Base-by-base conservation (phyloP, 2,797 vertebrate species). In the Coccyzus lansbergi region DNA sequence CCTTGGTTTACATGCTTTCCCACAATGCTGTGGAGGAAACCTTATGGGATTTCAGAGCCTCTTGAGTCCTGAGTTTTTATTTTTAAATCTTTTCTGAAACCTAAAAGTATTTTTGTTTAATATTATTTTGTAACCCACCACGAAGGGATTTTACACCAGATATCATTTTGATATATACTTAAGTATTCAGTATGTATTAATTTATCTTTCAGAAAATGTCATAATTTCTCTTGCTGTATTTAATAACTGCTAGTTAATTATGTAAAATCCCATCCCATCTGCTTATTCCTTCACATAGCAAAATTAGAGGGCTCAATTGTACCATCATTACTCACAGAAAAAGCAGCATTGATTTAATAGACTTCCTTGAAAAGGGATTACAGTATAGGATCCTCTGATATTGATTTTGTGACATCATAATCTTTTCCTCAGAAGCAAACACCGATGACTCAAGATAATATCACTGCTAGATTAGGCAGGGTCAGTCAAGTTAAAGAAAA, bases 401-500 rank as follows among this genome's bases (percentile, higher is more conserved):
- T 79, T 90, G 95, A 95, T 94, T 95, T 88, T 92, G 91, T 94
- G 91, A 95, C 87, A 94, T 92, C 91, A 92, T 81, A 86, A 93
- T 84, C 83, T 90, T 92, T 92, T 86, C 92, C 84, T 69, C 65
- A 80, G 72, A 71, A 95, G 86, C 68, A 85, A n/a, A 59, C 65
- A 36, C 24, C 75, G 90, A 91, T 92, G 92, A 94, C 75, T 91
- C 75, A 33, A 89, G 90, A 85, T 85, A 89, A 53, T 69, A 77
- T 33, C 88, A 78, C 36, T 12, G 8, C n/a, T 83, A 91, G 83
- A 76, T 76, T 44, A 83, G 36, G 58, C n/a, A 82, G 59, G 14
- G 24, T n/a, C 22, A 90, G 69, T 14, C 17, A 69, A 91, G 21
- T 38, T 34, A 56, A 69, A 67, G 5, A 78, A 91, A 75, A 59